Evolutionary conservation across 2,888 invertebrate genomes (phyloP), one percentile per base, ranked within the genome.

Genomic region (Horisme vitalbata): DNA sequence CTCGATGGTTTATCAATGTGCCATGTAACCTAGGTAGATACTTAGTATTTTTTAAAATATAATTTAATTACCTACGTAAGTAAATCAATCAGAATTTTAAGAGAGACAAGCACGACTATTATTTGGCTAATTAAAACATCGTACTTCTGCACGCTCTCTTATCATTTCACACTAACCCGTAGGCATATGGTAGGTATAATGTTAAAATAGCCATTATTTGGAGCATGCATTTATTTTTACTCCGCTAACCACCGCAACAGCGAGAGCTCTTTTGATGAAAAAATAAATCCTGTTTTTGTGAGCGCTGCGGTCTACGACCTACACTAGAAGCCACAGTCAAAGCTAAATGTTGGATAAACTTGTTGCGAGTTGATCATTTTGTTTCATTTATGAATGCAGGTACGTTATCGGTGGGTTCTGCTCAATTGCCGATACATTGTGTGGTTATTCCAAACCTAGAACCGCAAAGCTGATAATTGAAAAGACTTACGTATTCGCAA

Each of bases 211-310:
- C 43, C 27, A 52, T 52, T 52, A 58, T 55, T 59, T 52, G 30
- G 59, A 52, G 50, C 59, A 59, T 45, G 52, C 54, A 55, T 54
- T 52, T 59, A 59, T 59, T 59, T 59, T 51, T 59, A 59, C 45
- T 41, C 52, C 47, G 47, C 45, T 18, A 18, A 45, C 35, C 14
- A 26, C 39, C 20, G 39, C 36, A 12, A 28, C 45, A 33, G 33
- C 35, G 27, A 48, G 13, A 30, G 21, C 32, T 43, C 46, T 38
- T 32, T 13, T 41, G 45, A 28, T 26, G 37, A 44, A 41, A 45
- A 52, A 55, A 34, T 28, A 30, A 6, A 18, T 18, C 18, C 38
- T 37, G 45, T 31, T 52, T 47, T 26, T 28, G 13, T 31, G 34
- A 13, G 32, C 12, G 26, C 30, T 39, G 44, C 44, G 44, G 49